Evolutionary conservation across 1,140 invertebrate species (phyloP).

Genomic region (Drosophila ogumai): DNA sequence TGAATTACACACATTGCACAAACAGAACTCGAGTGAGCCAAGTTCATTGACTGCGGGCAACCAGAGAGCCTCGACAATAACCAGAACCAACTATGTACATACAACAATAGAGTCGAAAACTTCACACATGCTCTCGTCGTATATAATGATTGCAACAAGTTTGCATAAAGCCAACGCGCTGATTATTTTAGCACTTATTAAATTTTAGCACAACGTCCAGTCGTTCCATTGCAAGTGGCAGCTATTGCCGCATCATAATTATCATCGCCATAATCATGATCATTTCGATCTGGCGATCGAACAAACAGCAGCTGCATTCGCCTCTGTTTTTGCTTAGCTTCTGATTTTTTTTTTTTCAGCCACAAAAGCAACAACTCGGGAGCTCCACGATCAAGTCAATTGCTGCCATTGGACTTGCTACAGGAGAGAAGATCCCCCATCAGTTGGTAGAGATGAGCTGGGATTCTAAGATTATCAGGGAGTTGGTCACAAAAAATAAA

Average conservation of each 20-base stretch:
- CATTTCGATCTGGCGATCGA: constrained; percentile 50
- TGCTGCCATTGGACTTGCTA: constrained; percentile 39
- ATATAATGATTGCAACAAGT: constrained; percentile 63
- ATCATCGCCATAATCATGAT: constrained; percentile 53
- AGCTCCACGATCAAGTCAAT: constrained; percentile 59
- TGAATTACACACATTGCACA: constrained; percentile 74
- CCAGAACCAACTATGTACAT: constrained; percentile 40
- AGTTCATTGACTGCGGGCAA: constrained; percentile 65
- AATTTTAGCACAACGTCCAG: constrained; percentile 66
- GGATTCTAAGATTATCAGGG: not conserved
- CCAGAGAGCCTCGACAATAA: constrained; percentile 24
- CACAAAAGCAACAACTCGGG: constrained; percentile 20
- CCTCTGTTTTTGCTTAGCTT: constrained; percentile 35
- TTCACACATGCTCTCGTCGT: constrained; percentile 21
- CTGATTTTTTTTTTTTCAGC: constrained; percentile 57
- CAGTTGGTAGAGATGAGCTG: constrained; percentile 32
- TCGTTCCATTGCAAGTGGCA: constrained; percentile 15
- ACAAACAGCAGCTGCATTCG: constrained; percentile 45
- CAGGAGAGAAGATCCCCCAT: not conserved
- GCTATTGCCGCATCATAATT: constrained; percentile 42
- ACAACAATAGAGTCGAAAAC: constrained; percentile 59
- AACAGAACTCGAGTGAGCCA: constrained; percentile 22
- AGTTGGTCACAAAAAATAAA: no score
- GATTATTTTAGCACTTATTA: constrained; percentile 82
- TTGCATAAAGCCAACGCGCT: constrained; percentile 72